Evolutionary conservation across 2,888 invertebrate species (phyloP), one percentile per base, ranked within the genome.

Genomic region (Cecidostiba fungosa): DNA sequence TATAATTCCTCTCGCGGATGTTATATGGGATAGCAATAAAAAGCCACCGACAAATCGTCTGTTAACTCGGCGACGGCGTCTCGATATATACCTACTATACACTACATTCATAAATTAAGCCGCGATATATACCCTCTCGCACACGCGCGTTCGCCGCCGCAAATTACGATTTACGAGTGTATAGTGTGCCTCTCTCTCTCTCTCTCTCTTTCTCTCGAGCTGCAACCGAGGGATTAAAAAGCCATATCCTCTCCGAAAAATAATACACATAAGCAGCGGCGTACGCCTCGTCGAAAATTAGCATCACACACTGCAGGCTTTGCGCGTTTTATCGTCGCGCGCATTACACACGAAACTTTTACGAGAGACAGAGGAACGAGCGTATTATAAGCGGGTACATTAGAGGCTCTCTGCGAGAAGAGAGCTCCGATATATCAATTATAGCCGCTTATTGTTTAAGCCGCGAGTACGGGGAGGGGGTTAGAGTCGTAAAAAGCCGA

Each of bases 391-490:
- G 78, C 77, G 78, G 73, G 82, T 82, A 78, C 39, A 78, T 85
- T 85, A 82, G 81, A 66, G 85, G 26, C 0, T 19, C 26, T 8
- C 39, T 39, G 16, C 23, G 70, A 47, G 19, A 70, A 39, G 54
- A 70, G 47, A 26, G 79, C 1, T 78, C 43, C 86, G 86, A 86
- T 86, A 90, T 90, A 90, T 90, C 90, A 90, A 90, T 90, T 90
- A 90, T 89, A 88, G 89, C 89, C 89, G 89, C 88, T 89, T 89
- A 89, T 89, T 88, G 88, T 89, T 89, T 89, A 89, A 89, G 88
- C 89, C 89, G 88, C 87, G 87, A 12, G 47, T 3, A 3, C 0
- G 47, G 14, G 47, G 12, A 16, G 54, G n/a, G 54, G 23, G 54
- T 43, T 12, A 66, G 85, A 87, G 87, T 90, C 90, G 88, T 90